Evolutionary conservation across 2,113 vertebrate species (phyloP), one percentile per base, ranked within the genome.

Genomic region (Porphyrio hochstetteri): DNA sequence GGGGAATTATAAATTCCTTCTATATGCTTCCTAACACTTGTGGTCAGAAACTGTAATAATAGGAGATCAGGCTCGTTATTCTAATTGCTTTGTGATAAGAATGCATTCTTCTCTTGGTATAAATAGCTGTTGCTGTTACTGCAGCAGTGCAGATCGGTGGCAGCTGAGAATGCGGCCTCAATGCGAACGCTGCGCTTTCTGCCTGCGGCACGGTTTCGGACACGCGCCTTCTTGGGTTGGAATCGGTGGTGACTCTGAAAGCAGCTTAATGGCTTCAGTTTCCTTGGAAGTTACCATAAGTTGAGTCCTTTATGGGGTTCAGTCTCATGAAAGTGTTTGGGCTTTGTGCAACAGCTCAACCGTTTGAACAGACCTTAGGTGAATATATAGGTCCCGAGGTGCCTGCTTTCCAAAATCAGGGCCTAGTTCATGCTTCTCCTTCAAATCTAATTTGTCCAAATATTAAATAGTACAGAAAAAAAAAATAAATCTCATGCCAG

Each of bases 151-250:
- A 7, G 55, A 48, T 82, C 70, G 72, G 57, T 52, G 80, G 72
- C 92, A 94, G 85, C 95, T 96, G 92, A 90, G 88, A 90, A 92
- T 81, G 87, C 42, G 75, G 68, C 87, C 71, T 74, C 36, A 48
- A 1, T 82, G 60, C 79, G 67, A 91, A 88, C 0, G 6, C 68
- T 80, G 33, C 52, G 35, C 65, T 88, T 92, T 95, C 46, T 80
- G 93, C 71, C 14, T 42, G 21, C 28, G 42, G 29, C 33, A n/a
- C 70, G 10, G 71, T 85, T 94, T 67, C 56, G 59, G 79, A 75
- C 90, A 86, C 71, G 31, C 69, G 3, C 77, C 74, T 81, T 83
- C 79, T 81, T 74, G 68, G 29, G 42, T 77, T 81, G 55, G 68
- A 77, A 74, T 28, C 70, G 42, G 11, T 38, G 75, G 72, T 67